Evolutionary conservation across 2,888 invertebrate genomes (phyloP).

Genomic region (Pseudanteris insignis): DNA sequence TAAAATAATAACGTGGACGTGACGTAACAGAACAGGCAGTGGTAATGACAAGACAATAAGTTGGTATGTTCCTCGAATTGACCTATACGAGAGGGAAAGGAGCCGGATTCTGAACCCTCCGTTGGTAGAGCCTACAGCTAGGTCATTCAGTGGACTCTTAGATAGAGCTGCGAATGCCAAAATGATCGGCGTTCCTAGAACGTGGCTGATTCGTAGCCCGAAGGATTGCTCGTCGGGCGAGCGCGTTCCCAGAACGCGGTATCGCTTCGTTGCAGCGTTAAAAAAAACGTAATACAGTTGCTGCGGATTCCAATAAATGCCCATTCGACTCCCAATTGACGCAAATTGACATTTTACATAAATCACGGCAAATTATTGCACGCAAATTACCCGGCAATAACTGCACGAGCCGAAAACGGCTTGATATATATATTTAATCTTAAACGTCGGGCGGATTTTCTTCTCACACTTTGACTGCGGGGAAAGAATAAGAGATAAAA

Average conservation of each 20-base stretch:
- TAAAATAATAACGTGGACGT: too few relatives aligned
- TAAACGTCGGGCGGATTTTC: too few relatives aligned
- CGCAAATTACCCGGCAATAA: constrained; percentile 3
- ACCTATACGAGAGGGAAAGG: too few relatives aligned
- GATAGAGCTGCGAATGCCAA: constrained; percentile 18
- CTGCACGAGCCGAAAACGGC: too few relatives aligned
- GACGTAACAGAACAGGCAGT: constrained; percentile 3
- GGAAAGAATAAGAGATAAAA: background rate
- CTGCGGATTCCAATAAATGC: constrained; percentile 12
- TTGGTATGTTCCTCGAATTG: constrained; percentile 16
- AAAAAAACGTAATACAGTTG: constrained; percentile 38
- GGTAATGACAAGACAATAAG: constrained; percentile 3
- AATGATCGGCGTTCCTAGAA: constrained; percentile 31
- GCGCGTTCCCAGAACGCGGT: constrained; percentile 21
- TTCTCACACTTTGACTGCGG: too few relatives aligned
- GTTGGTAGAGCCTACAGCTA: constrained; percentile 24
- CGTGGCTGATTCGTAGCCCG: constrained; percentile 30
- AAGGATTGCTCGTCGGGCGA: constrained; percentile 12
- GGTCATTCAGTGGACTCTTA: constrained; percentile 22
- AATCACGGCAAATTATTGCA: constrained; percentile 12
- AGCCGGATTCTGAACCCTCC: constrained; percentile 11
- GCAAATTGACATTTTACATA: constrained; percentile 24
- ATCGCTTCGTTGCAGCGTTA: constrained; percentile 2
- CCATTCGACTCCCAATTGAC: background rate
- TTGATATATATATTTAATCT: too few relatives aligned